These are phyloP conservation scores for Halisarca cf. caerulea DNA, from an alignment of 37 sponge, comb jelly and placozoan species.

Conservation along the genomic window DNA sequence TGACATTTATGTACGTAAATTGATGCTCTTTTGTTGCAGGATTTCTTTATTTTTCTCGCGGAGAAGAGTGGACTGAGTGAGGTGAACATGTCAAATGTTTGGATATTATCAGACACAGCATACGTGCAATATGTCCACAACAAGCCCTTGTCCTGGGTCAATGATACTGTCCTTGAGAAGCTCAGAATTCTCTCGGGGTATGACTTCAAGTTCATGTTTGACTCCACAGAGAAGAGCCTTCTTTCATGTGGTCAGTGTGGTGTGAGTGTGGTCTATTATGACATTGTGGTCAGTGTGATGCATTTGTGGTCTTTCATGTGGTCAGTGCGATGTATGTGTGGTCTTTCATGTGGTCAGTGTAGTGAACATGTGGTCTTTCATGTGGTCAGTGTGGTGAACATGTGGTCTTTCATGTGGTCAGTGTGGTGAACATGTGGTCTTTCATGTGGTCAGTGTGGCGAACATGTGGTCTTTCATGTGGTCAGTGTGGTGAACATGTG, in stretches of 20 bases:
- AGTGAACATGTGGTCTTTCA: too few species aligned
- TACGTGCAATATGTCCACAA: slow-evolving; percentile 33
- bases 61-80: slow-evolving; percentile 21
- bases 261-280: not conserved
- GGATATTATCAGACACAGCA: slow-evolving; percentile 47
- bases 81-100: slow-evolving; percentile 45
- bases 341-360: too few species aligned
- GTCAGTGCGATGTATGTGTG: too few species aligned
- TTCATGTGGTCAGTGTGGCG: too few species aligned
- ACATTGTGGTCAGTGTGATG: not conserved
- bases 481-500: too few species aligned
- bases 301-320: too few species aligned
- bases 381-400: too few species aligned
- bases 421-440: too few species aligned
- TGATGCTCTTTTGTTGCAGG: slow-evolving; percentile 53
- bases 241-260: slow-evolving; percentile 16
- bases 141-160: slow-evolving; percentile 28
- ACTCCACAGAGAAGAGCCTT: slow-evolving; percentile 37
- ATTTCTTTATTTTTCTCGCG: slow-evolving; percentile 43
- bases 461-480: too few species aligned
- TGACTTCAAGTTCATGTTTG: slow-evolving; percentile 43
- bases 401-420: too few species aligned
- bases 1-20: too few species aligned
- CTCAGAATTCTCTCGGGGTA: slow-evolving; percentile 29
- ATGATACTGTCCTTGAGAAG: not conserved